phyloP scores from a whole-genome alignment of 2,797 vertebrate genomes.

The Myiotriccus ornatus region DNA sequence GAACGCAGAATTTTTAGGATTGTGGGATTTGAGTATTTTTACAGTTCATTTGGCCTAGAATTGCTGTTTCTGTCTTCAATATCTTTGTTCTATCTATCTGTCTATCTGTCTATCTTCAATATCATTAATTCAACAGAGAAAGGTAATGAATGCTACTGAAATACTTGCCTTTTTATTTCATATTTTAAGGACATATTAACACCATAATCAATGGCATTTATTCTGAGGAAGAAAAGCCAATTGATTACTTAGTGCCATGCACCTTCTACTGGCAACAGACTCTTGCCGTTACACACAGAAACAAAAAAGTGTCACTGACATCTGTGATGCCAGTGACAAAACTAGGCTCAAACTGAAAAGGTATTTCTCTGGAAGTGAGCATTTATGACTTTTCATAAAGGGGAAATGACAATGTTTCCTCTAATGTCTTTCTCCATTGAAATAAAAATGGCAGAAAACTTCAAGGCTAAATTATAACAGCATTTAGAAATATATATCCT shows the following conservation, averaged over 20 bases:
- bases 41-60: background rate
- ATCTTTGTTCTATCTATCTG: background rate
- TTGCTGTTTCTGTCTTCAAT: background rate
- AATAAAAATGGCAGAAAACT: background rate
- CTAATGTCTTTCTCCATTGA: background rate
- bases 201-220: background rate
- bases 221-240: background rate
- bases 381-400: background rate
- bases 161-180: background rate
- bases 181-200: background rate
- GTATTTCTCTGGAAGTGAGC: rapidly evolving
- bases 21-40: background rate
- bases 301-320: background rate
- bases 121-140: background rate
- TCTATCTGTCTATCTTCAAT: background rate
- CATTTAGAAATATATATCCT: background rate
- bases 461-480: background rate
- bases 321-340: background rate
- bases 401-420: background rate
- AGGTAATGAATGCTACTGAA: background rate
- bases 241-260: background rate
- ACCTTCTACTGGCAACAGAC: background rate
- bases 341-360: background rate
- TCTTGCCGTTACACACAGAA: background rate
- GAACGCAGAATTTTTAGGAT: background rate